These are phyloP conservation scores for Oncorhynchus masou DNA, from an alignment of 2,113 vertebrate species.

Conservation along the genomic window DNA sequence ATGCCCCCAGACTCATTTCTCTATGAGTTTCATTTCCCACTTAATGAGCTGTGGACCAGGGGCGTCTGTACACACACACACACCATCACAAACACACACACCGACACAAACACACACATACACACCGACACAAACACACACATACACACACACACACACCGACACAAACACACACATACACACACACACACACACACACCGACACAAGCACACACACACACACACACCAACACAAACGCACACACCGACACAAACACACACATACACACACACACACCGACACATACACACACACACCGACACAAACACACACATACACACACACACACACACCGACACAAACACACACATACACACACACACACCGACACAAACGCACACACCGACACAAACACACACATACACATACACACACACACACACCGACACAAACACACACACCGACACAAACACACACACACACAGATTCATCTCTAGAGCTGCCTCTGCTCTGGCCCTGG, in stretches of 20 bases:
- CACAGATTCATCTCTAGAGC: no score
- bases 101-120: background rate
- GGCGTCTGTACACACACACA: background rate
- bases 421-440: no score
- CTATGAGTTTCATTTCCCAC: constrained; percentile 36
- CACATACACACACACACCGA: no score
- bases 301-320: no score
- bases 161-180: no score
- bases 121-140: no score
- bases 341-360: background rate
- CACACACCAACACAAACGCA: background rate
- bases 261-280: background rate
- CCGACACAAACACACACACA: no score
- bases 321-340: background rate
- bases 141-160: background rate
- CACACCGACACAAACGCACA: background rate
- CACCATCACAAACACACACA: background rate
- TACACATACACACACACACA: background rate
- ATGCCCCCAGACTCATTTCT: constrained; percentile 27
- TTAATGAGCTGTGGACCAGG: constrained; percentile 49
- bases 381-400: background rate
- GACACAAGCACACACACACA: background rate
- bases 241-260: background rate
- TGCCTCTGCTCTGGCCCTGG: background rate
- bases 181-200: no score